Conservation (phyloP, 2,113 vertebrate species). For the Sardina pilchardus region DNA sequence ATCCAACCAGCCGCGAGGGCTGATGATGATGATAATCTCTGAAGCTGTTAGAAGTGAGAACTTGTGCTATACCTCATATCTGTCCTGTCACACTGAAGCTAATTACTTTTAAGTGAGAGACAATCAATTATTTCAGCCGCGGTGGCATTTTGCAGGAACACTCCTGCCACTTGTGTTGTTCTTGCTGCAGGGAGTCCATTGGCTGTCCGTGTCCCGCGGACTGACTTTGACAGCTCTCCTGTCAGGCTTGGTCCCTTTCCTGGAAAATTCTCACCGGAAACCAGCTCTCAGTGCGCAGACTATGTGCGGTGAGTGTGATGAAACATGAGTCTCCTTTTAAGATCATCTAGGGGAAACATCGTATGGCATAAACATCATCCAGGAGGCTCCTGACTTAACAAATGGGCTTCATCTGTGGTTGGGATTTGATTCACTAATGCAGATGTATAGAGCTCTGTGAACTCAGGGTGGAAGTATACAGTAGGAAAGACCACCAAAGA, state of each 20-base stretch:
- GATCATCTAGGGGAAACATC: background rate
- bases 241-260: constrained; percentile 1
- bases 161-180: background rate
- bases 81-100: background rate
- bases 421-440: background rate
- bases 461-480: too few relatives aligned
- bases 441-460: background rate
- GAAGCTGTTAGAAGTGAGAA: background rate
- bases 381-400: too few relatives aligned
- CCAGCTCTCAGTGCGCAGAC: background rate
- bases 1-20: background rate
- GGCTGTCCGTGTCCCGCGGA: background rate
- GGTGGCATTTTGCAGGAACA: background rate
- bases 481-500: too few relatives aligned
- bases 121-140: constrained; percentile 18
- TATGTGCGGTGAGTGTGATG: background rate
- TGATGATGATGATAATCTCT: background rate
- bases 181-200: background rate
- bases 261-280: background rate
- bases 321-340: background rate
- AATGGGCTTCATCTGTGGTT: too few relatives aligned
- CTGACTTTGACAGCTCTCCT: constrained; percentile 22
- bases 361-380: background rate
- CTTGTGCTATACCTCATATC: background rate
- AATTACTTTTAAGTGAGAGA: background rate